Evolutionary conservation across 2,797 vertebrate genomes (phyloP).

Genomic region (Sarcoramphus papa): DNA sequence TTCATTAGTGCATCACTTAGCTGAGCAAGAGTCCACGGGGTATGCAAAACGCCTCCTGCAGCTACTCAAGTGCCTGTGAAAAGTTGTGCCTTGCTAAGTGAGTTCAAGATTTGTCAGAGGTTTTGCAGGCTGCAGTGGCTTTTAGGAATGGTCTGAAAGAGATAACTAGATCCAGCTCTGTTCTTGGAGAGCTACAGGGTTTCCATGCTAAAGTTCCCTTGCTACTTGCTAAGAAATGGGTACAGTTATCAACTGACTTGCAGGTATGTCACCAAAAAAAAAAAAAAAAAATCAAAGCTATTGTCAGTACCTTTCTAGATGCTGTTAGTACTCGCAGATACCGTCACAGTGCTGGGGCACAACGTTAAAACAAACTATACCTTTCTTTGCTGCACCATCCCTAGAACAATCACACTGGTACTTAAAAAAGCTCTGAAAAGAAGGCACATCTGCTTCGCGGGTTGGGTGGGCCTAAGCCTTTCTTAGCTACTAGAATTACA

Average conservation of each 20-base stretch:
- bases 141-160: neutral
- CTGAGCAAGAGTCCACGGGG: neutral
- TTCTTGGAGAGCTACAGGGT: neutral
- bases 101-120: neutral
- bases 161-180: neutral
- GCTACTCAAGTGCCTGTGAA: neutral
- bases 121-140: neutral
- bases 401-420: neutral
- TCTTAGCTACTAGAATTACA: slow-evolving; percentile 21
- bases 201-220: neutral
- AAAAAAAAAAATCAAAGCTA: neutral
- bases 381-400: neutral
- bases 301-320: neutral
- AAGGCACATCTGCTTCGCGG: neutral
- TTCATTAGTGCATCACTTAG: neutral
- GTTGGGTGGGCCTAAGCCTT: neutral
- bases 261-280: neutral
- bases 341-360: neutral
- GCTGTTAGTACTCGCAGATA: neutral
- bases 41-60: slow-evolving; percentile 9
- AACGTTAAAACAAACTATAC: neutral
- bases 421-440: neutral
- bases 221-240: neutral
- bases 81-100: neutral
- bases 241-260: neutral